phyloP scores from a whole-genome alignment of 2,113 vertebrate species.

The Neolamprologus tretocephalus region DNA sequence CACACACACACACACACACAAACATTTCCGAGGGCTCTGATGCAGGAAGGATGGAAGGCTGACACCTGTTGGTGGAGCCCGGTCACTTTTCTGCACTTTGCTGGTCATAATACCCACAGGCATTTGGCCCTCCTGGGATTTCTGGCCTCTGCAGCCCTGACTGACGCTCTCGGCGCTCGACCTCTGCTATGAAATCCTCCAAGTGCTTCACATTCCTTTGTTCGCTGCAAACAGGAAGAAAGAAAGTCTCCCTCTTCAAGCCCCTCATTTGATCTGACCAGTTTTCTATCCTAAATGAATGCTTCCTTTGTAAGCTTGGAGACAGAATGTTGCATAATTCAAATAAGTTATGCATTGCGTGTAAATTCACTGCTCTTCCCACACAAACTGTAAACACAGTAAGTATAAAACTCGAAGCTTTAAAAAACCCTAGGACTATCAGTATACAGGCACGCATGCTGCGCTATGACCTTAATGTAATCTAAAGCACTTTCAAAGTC shows the following conservation, averaged over 20 bases:
- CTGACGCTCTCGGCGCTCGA: constrained; percentile 23
- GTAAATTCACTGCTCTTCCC: not conserved
- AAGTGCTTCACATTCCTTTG: constrained; percentile 41
- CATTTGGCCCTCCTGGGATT: constrained; percentile 11
- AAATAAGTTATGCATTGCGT: not conserved
- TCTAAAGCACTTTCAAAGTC: not conserved
- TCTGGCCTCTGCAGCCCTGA: constrained; percentile 15
- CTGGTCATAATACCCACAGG: constrained; percentile 24
- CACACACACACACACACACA: not conserved
- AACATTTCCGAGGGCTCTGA: not conserved
- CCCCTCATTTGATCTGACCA: not conserved
- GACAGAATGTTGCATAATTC: constrained; percentile 5
- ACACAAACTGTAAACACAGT: not conserved
- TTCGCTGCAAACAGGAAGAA: not conserved
- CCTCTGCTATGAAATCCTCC: constrained; percentile 34
- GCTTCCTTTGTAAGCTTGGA: constrained; percentile 9
- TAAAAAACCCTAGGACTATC: not conserved
- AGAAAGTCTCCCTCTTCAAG: not conserved
- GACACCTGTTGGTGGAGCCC: constrained; percentile 64
- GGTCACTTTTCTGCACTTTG: constrained; percentile 19
- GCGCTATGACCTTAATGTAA: not conserved
- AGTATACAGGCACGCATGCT: not conserved
- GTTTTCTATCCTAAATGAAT: constrained; percentile 11
- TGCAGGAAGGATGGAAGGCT: constrained; percentile 49
- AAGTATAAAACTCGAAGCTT: not conserved